Evolutionary conservation across 2,113 vertebrate species (phyloP), one percentile per base, ranked within the genome.

Genomic region (Tauraco erythrolophus): DNA sequence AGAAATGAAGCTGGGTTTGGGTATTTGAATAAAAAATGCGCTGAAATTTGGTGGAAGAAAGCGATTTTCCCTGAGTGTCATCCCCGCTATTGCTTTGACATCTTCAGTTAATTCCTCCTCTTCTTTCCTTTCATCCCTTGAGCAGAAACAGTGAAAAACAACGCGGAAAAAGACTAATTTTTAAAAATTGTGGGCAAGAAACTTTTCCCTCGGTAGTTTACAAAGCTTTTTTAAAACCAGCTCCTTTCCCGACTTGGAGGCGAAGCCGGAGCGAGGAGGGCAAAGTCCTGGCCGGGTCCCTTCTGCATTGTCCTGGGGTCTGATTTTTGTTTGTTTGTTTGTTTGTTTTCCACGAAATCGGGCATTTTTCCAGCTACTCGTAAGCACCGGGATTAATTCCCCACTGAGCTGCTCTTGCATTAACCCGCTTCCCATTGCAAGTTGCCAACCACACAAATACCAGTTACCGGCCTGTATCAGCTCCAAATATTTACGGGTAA

Each of bases 1-100:
- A 41, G 46, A 41, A 17, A 3, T 37, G 46, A 41, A 24, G 8
- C 23, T 4, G 16, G 3, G n/a, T 8, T n/a, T 4, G 10, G 3
- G 30, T 2, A 21, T 45, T 61, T 28, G 8, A 8, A 39, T 21
- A 0, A 5, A 71, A 71, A 71, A 16, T 1, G 37, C 6, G 17
- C 17, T 0, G 4, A 17, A 17, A 5, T 62, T 66, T 8, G 3
- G 4, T 0, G 48, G 33, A 19, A 48, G 3, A 68, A 62, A 51
- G 4, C 2, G 10, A 10, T 71, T 75, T 69, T 45, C 43, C 28
- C 7, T 2, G 18, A 2, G 22, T n/a, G 24, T 14, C 48, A 28
- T 4, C n/a, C 46, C 33, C 14, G 3, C 25, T 30, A 8, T 23
- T 10, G 6, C 61, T 79, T 37, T 10, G n/a, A 14, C 14, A 4